A percentile compares a stretch with the other conserved stretches of the same genome.
phyloP scores from a whole-genome alignment of 2,888 invertebrate genomes.

The Herminia tarsipennalis region DNA sequence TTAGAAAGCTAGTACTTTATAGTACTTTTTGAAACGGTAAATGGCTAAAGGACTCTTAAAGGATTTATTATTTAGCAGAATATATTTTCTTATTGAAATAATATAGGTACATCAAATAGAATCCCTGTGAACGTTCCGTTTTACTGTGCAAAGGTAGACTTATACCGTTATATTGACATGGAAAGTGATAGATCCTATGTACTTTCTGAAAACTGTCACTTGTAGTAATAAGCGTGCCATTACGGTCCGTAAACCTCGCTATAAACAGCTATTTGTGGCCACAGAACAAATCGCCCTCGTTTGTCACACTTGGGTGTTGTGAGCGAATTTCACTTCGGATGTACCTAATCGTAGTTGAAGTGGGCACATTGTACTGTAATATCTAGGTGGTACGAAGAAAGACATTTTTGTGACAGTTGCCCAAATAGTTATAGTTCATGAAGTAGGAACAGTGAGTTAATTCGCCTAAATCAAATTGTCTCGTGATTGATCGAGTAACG shows the following conservation, averaged over 20 bases:
- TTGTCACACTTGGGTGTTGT: constrained; percentile 55
- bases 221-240: constrained; percentile 40
- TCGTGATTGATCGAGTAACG: too few species aligned
- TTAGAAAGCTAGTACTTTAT: too few species aligned
- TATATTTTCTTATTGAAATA: too few species aligned
- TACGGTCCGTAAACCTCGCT: constrained; percentile 41
- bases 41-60: too few species aligned
- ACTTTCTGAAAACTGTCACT: constrained; percentile 10
- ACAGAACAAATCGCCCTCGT: constrained; percentile 61
- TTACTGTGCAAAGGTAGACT: too few species aligned
- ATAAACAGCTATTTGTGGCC: constrained; percentile 48
- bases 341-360: constrained; percentile 33
- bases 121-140: too few species aligned
- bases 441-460: too few species aligned
- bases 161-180: not conserved
- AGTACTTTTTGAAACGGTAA: too few species aligned
- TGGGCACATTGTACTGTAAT: constrained; percentile 9
- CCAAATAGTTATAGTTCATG: too few species aligned
- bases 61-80: too few species aligned
- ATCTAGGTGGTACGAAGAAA: not conserved
- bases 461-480: too few species aligned
- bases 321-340: constrained; percentile 59
- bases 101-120: too few species aligned
- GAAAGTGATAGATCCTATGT: constrained; percentile 17
- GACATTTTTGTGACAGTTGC: not conserved